Conservation (phyloP, 2,113 vertebrate genomes). For the Pachycephala philippinensis region DNA sequence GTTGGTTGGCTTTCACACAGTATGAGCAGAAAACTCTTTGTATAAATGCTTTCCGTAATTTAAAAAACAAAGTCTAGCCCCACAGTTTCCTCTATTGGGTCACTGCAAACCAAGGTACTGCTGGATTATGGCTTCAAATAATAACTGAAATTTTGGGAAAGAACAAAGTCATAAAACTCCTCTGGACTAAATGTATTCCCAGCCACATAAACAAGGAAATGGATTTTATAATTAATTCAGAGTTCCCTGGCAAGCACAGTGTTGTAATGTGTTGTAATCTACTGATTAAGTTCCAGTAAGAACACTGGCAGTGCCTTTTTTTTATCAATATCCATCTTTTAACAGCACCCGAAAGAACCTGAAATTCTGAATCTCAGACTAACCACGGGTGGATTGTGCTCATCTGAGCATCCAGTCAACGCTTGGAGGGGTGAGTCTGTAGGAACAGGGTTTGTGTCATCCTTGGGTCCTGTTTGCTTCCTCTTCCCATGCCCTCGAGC, state of each 20-base stretch:
- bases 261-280: conserved; percentile 47
- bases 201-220: conserved; percentile 42
- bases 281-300: conserved; percentile 50
- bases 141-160: conserved; percentile 3
- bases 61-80: not conserved
- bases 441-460: not conserved
- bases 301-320: not conserved
- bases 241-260: conserved; percentile 30
- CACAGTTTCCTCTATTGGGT: not conserved
- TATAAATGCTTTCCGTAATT: not conserved
- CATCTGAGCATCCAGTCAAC: not conserved
- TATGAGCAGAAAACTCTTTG: not conserved
- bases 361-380: not conserved
- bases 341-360: not conserved
- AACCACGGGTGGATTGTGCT: accelerated
- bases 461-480: not conserved
- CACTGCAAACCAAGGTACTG: not conserved
- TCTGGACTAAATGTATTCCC: conserved; percentile 16
- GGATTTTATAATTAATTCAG: conserved; percentile 60
- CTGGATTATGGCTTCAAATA: not conserved
- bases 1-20: not conserved
- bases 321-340: not conserved
- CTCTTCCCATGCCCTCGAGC: accelerated
- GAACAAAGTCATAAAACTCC: conserved; percentile 29
- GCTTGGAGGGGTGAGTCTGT: not conserved